A percentile compares a stretch with the other conserved stretches of the same genome.
Conservation (phyloP, 2,797 vertebrate genomes). For the Fistularia commersonii region DNA sequence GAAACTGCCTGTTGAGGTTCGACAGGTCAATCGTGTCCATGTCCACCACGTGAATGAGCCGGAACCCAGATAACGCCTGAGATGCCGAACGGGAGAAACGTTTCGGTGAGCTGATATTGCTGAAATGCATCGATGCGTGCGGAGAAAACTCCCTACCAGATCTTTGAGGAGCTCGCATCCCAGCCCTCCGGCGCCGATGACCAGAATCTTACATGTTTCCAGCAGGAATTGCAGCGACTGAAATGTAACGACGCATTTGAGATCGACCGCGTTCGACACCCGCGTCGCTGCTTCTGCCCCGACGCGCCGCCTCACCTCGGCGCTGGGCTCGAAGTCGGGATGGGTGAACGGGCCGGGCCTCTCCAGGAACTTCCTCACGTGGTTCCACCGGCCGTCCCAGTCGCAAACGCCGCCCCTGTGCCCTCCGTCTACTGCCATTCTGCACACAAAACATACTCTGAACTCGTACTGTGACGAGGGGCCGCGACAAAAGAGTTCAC, state of each 20-base stretch:
- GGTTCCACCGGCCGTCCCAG: slow-evolving; percentile 98
- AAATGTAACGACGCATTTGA: neutral
- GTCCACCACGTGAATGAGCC: slow-evolving; percentile 95
- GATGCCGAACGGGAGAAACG: no score
- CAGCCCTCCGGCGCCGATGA: slow-evolving; percentile 94
- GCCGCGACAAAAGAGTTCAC: no score
- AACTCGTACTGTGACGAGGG: slow-evolving; percentile 1
- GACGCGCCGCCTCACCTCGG: slow-evolving; percentile 80
- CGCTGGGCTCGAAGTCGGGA: slow-evolving; percentile 96
- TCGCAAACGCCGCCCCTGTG: slow-evolving; percentile 74
- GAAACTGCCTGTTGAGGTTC: slow-evolving; percentile 97
- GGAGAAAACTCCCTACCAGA: slow-evolving; percentile 76
- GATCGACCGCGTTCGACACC: neutral
- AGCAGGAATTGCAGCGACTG: slow-evolving; percentile 93
- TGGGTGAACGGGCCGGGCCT: slow-evolving; percentile 95
- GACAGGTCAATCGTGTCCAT: slow-evolving; percentile 98
- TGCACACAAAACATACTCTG: slow-evolving; percentile 75
- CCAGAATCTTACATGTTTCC: slow-evolving; percentile 94
- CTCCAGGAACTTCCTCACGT: slow-evolving; percentile 97
- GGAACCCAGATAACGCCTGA: slow-evolving; percentile 94
- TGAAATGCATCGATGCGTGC: neutral
- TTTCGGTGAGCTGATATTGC: neutral
- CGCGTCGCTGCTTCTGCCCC: neutral
- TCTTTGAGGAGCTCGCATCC: slow-evolving; percentile 98
- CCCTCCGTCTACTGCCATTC: slow-evolving; percentile 98